Conservation (phyloP, 2,797 vertebrate species). For the Phataginus tetradactyla region DNA sequence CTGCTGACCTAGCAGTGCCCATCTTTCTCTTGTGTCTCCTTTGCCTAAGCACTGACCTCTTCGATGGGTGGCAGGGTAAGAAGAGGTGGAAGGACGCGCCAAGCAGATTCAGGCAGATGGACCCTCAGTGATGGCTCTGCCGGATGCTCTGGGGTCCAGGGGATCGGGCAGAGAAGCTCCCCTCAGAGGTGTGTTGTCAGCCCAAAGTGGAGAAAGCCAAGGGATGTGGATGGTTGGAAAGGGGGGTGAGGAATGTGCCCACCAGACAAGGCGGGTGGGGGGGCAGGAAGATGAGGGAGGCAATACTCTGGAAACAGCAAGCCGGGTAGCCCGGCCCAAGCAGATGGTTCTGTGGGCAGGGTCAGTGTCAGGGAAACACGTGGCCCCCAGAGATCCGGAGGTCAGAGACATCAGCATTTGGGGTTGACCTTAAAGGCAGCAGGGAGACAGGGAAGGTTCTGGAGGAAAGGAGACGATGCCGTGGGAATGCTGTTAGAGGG, state of each 20-base stretch:
- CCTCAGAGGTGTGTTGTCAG: background rate
- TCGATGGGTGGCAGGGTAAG: background rate
- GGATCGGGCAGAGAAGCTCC: background rate
- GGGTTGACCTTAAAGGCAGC: background rate
- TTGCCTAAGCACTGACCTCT: background rate
- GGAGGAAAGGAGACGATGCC: background rate
- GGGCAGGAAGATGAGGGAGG: background rate
- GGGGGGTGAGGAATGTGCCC: accelerated
- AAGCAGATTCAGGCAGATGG: no score
- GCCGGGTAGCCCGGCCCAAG: no score
- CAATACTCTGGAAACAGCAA: background rate
- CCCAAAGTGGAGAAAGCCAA: accelerated
- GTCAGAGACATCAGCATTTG: background rate
- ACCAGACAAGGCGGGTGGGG: background rate
- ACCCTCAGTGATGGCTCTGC: background rate
- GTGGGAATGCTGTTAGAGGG: background rate
- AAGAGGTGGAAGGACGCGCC: background rate
- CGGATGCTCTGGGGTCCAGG: accelerated
- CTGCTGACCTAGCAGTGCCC: background rate
- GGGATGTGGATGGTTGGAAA: accelerated
- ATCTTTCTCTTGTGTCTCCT: background rate
- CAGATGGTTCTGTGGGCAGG: background rate
- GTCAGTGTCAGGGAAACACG: background rate
- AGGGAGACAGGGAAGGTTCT: background rate
- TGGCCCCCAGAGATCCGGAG: background rate